Evolutionary conservation across 1,140 invertebrate species (phyloP), one percentile per base, ranked within the genome.

Genomic region (Oryctes rhinoceros): DNA sequence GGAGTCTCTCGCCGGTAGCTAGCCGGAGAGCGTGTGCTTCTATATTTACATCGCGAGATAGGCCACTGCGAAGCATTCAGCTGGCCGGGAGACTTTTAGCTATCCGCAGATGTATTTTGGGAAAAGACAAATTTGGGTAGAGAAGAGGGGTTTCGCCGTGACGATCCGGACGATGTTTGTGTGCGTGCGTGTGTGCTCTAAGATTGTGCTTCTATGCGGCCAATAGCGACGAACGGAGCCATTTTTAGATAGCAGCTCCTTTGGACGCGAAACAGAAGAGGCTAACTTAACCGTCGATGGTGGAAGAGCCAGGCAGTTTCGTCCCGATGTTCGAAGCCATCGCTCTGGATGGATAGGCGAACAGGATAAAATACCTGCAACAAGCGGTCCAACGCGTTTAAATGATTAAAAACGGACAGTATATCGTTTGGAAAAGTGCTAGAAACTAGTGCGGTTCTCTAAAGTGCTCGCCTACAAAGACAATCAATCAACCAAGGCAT

Each of bases 41-140:
- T 80, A 82, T 80, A 81, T 82, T 83, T 82, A 83, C 80, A 53
- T 49, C n/a, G 48, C 39, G 47, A 30, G 35, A 79, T 11, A 37
- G 71, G 67, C 79, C 20, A 62, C 67, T 53, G 62, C 78, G 35
- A 49, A 10, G 59, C 39, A 30, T 20, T 35, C 18, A 48, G 35
- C 80, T 49, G 30, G 78, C 80, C 47, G 80, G 81, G 78, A 76
- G 77, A 80, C 39, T 18, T 74, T 76, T 78, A 82, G 83, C 83
- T 82, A 88, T 90, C 89, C 88, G 89, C 90, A 90, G 89, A 87
- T 90, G 91, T 94, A 94, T 94, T 94, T 93, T 90, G 90, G 90
- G 92, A 92, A 93, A 92, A 93, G 92, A 93, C 92, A 92, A 93
- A 93, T 93, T 93, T 93, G 92, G 92, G 90, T 90, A 90, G 90